Base-by-base conservation (phyloP, 2,113 vertebrate species). In the Arothron firmamentum region DNA sequence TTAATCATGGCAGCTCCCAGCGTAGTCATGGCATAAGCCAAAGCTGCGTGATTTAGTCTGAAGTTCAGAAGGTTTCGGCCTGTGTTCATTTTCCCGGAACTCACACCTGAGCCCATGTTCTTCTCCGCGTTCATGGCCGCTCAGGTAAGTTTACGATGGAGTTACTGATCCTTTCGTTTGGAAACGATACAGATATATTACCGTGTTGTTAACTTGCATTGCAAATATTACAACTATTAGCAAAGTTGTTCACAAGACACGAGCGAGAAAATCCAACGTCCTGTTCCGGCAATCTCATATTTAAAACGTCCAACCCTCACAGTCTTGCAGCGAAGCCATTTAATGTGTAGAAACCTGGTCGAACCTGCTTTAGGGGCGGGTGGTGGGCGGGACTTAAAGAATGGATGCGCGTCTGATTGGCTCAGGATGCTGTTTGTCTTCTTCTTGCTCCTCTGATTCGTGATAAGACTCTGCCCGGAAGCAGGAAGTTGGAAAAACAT, bases 1-100 rank as follows among this genome's bases (percentile, higher is more conserved):
- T 93, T 96, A 82, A 96, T 93, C 93, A 95, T 94, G 52, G 84
- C 79, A 38, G 93, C 84, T 3, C 94, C 95, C 21, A 98, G 83
- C 0, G 93, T 94, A 13, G 94, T 94, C 93, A 94, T 92, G 56
- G 91, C 91, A 75, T 94, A 97, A 8, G 94, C 92, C 77, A 94
- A 42, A 0, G 92, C 91, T 58, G 85, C 89, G 10, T 80, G 71
- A 43, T 94, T 89, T 53, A 93, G 65, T 54, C 86, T 84, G 43
- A 75, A n/a, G 4, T 15, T 45, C 1, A 59, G 20, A 8, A 87
- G 70, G n/a, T 59, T 17, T 51, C 75, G 87, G 85, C 89, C 84
- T 25, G 82, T 84, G 5, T 25, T 69, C 21, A 59, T 31, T 54
- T 0, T 65, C 54, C 54, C 56, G 25, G 43, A 17, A 14, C 19